Conservation (phyloP, 2,113 vertebrate species). For the Holacanthus passer region DNA sequence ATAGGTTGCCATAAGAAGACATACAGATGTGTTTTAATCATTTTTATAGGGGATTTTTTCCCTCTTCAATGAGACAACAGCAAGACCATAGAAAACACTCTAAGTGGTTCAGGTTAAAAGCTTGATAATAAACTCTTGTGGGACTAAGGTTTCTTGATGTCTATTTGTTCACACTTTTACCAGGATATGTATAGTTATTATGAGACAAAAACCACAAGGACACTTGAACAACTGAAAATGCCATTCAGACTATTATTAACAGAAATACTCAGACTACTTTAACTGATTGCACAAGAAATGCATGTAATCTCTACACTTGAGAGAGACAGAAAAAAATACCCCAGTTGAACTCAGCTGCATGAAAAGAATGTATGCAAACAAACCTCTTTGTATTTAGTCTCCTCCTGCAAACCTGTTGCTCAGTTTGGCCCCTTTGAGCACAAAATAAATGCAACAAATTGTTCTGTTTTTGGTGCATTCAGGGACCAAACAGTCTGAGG, state of each 20-base stretch:
- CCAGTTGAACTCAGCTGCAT: too few relatives aligned
- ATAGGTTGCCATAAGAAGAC: background rate
- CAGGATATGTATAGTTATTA: background rate
- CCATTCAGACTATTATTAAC: background rate
- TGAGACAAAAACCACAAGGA: background rate
- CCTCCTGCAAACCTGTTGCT: slow-evolving; percentile 67
- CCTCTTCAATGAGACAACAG: background rate
- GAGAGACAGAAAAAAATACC: background rate
- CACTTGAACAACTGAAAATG: background rate
- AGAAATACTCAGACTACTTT: background rate
- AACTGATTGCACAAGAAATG: background rate
- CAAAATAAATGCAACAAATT: background rate
- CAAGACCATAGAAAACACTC: background rate
- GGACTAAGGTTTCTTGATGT: background rate
- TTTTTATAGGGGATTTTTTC: background rate
- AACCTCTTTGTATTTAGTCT: background rate
- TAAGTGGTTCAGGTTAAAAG: background rate
- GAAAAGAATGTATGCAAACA: background rate
- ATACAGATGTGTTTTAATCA: slow-evolving; percentile 17
- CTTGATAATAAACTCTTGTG: too few relatives aligned
- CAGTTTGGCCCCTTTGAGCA: background rate
- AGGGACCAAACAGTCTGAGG: background rate
- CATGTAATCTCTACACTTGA: background rate
- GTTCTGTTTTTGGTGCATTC: background rate
- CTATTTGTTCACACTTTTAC: background rate